These are phyloP conservation scores for Uria lomvia DNA, from an alignment of 2,113 vertebrate species.

Conservation along the genomic window DNA sequence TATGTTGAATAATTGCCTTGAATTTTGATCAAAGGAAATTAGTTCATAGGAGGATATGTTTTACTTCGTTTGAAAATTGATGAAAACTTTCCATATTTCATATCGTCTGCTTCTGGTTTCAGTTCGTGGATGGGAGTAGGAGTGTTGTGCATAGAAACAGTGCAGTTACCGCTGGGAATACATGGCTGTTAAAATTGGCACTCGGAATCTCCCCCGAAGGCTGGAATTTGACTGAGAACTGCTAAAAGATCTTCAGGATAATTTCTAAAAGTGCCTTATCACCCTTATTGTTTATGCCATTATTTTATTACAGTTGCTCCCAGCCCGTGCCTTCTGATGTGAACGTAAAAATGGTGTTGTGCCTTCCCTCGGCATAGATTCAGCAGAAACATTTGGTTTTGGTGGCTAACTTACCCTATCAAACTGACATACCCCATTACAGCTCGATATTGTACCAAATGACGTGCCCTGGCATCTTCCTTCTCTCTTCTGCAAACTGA, in stretches of 20 bases:
- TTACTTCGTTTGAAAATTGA: not conserved
- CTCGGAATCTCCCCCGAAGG: not conserved
- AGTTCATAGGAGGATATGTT: not conserved
- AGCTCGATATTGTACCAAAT: not conserved
- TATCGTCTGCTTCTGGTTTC: not conserved
- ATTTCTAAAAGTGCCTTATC: not conserved
- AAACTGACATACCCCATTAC: not conserved
- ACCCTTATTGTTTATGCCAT: not conserved
- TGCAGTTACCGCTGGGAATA: not conserved
- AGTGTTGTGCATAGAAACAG: not conserved
- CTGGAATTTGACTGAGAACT: not conserved
- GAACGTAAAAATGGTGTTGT: fast-evolving
- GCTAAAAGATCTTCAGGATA: not conserved
- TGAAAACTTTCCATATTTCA: not conserved
- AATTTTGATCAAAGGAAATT: not conserved
- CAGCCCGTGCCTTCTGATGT: not conserved
- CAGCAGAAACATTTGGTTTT: not conserved
- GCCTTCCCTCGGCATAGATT: not conserved
- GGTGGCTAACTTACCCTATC: not conserved
- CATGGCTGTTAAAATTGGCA: not conserved
- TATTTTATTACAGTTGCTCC: not conserved
- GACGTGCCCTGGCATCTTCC: not conserved
- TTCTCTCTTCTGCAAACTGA: not conserved
- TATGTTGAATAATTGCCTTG: not conserved
- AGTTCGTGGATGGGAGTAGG: not conserved